phyloP scores from a whole-genome alignment of 2,113 vertebrate species.

The Platichthys stellatus region DNA sequence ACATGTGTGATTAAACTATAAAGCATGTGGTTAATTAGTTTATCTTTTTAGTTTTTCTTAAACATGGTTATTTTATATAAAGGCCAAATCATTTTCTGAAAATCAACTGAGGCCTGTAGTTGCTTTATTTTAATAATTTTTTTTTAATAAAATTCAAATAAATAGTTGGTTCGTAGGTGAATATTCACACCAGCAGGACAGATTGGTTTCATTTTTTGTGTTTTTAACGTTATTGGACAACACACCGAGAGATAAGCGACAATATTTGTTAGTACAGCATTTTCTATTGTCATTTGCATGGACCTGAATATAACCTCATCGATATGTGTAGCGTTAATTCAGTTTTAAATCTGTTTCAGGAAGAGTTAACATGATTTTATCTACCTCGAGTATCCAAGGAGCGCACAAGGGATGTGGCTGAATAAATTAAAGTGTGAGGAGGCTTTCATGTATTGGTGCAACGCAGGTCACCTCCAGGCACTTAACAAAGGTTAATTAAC shows the following conservation, averaged over 20 bases:
- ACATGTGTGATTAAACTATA: too few relatives aligned
- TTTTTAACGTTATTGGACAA: too few relatives aligned
- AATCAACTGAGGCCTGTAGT: too few relatives aligned
- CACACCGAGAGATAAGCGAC: not conserved
- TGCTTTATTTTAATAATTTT: too few relatives aligned
- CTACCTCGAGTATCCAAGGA: not conserved
- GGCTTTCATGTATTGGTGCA: slow-evolving; percentile 18
- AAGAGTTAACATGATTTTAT: not conserved
- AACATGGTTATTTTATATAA: too few relatives aligned
- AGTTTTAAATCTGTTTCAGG: not conserved
- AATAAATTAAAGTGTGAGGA: not conserved
- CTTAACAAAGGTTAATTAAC: slow-evolving; percentile 34
- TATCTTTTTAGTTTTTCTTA: too few relatives aligned
- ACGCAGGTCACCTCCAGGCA: slow-evolving; percentile 31
- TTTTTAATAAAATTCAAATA: too few relatives aligned
- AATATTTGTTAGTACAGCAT: not conserved
- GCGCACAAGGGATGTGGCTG: not conserved
- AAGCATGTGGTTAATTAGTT: too few relatives aligned
- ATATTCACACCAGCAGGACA: too few relatives aligned
- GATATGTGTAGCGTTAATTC: not conserved
- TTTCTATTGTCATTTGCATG: not conserved
- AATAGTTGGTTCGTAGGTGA: too few relatives aligned
- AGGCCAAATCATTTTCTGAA: too few relatives aligned
- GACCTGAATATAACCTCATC: not conserved
- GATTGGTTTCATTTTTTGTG: too few relatives aligned